Conservation (phyloP, 2,797 vertebrate genomes). For the Rallus crepitans region DNA sequence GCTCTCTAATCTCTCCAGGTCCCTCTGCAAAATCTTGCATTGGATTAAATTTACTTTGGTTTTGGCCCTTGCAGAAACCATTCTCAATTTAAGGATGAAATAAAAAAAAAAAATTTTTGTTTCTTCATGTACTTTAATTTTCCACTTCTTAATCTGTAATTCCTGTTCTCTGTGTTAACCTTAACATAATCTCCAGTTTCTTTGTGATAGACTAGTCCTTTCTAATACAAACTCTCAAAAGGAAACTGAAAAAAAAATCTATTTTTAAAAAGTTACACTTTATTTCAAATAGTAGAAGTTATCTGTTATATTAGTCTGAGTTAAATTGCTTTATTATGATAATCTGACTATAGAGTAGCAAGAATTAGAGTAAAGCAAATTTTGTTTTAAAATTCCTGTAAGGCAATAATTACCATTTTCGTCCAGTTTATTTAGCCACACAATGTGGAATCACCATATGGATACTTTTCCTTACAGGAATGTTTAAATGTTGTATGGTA, state of each 20-base stretch:
- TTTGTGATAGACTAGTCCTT: not conserved
- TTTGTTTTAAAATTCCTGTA: not conserved
- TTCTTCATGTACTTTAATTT: not conserved
- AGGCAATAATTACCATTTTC: not conserved
- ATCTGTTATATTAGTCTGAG: not conserved
- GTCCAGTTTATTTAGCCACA: not conserved
- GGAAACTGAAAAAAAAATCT: not conserved
- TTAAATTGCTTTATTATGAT: not conserved
- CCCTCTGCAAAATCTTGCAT: not conserved
- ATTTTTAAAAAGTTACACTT: not conserved
- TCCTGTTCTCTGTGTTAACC: not conserved
- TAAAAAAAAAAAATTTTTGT: not conserved
- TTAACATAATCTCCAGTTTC: not conserved
- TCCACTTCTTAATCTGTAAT: not conserved
- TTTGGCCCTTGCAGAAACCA: not conserved
- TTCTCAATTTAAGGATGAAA: not conserved
- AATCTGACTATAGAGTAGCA: not conserved
- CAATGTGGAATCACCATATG: not conserved
- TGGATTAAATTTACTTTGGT: not conserved
- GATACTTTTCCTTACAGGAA: not conserved
- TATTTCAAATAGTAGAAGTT: not conserved
- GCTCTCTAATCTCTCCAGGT: too few relatives aligned
- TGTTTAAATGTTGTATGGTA: not conserved
- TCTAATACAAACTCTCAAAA: not conserved
- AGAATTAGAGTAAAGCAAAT: not conserved